Base-by-base conservation (phyloP, 2,113 vertebrate species). In the Callithrix jacchus region DNA sequence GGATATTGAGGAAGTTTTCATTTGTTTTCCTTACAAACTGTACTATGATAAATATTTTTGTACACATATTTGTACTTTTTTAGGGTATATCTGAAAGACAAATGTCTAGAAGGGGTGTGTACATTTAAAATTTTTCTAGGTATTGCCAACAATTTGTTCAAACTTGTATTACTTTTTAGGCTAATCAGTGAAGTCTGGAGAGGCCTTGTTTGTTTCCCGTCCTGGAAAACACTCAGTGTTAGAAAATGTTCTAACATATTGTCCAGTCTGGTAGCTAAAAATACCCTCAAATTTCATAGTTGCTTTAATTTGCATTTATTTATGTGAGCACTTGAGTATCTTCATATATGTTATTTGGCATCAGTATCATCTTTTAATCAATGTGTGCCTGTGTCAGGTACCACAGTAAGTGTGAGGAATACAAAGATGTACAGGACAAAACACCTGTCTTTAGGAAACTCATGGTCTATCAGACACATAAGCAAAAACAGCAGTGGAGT, bases 251-350 rank as follows among this genome's bases (percentile, higher is more conserved):
- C 30, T 85, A 49, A 40, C 27, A 14, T 58, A 82, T 30, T 91
- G 56, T 17, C 7, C 37, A 47, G 20, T 32, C 37, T 64, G 56
- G 14, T 37, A 40, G 42, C 37, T 42, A 66, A 89, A 71, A 76
- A 49, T 68, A 52, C 6, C 54, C 20, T 40, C 4, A 87, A 49
- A 80, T 73, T n/a, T 37, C 23, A 73, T 70, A 54, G 11, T 82
- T 82, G 74, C 42, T 96, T 92, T 73, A 77, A 74, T 87, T 73
- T 93, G 45, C 16, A 61, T 93, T 77, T 76, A 49, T 81, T 54
- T 54, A 5, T 56, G 27, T 32, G 12, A 85, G 13, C 4, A 52
- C 37, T 42, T 89, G n/a, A 21, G 16, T 66, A 16, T 58, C 17
- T 84, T 87, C 73, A 32, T 16, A 16, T 54, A 18, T 35, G 3